Conservation (phyloP, 2,888 invertebrate species). For the Tineola bisselliella region DNA sequence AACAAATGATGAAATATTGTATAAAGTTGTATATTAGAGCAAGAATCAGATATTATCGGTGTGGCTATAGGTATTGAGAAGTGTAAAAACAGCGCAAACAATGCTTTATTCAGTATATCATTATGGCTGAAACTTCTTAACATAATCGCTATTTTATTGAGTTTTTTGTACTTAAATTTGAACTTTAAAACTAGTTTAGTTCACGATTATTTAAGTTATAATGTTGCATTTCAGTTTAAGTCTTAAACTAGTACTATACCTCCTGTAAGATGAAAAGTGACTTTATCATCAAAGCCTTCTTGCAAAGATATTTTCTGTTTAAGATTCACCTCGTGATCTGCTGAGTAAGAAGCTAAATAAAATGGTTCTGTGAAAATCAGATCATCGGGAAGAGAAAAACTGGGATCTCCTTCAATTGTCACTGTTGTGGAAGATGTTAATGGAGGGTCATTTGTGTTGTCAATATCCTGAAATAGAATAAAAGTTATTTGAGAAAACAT, state of each 20-base stretch:
- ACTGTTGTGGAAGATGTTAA: conserved; percentile 32
- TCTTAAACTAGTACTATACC: conserved; percentile 33
- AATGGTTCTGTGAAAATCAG: conserved; percentile 50
- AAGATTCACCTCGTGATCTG: conserved; percentile 26
- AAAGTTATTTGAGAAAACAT: too few species aligned
- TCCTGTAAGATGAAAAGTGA: conserved; percentile 38
- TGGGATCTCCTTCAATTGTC: conserved; percentile 37
- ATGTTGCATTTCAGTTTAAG: too few species aligned
- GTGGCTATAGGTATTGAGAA: too few species aligned
- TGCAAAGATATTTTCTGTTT: conserved; percentile 32
- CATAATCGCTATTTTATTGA: too few species aligned
- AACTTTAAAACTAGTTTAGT: too few species aligned
- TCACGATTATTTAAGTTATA: too few species aligned
- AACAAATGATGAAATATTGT: conserved; percentile 7
- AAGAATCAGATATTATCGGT: too few species aligned
- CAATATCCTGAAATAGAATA: conserved; percentile 37
- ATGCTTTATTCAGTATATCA: too few species aligned
- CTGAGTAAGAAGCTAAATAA: conserved; percentile 49
- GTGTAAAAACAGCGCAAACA: too few species aligned
- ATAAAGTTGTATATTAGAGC: too few species aligned
- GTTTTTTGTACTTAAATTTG: too few species aligned
- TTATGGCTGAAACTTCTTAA: too few species aligned
- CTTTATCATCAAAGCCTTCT: conserved; percentile 41
- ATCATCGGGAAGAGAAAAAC: conserved; percentile 48
- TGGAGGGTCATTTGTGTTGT: conserved; percentile 34